Conservation (phyloP, 2,888 invertebrate genomes). For the Oegoconia quadripuncta region DNA sequence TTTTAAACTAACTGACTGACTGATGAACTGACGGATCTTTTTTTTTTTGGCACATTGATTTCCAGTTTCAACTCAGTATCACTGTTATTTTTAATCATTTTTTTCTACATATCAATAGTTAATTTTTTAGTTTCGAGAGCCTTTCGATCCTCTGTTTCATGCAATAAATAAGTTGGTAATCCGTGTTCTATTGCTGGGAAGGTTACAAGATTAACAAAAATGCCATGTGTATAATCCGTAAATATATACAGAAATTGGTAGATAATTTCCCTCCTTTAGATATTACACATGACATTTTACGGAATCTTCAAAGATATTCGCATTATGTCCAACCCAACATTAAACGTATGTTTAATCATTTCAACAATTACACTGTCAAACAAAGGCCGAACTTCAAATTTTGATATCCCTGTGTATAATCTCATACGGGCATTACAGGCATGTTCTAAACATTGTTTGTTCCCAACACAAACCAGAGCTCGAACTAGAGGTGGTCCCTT, state of each 20-base stretch:
- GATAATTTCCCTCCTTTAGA: background rate
- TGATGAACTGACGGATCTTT: too few species aligned
- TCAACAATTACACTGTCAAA: conserved; percentile 17
- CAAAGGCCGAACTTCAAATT: conserved; percentile 19
- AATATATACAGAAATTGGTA: background rate
- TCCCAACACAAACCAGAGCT: conserved; percentile 28
- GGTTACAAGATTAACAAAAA: too few species aligned
- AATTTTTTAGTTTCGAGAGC: too few species aligned
- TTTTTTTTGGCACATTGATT: too few species aligned
- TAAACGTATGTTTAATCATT: conserved; percentile 10
- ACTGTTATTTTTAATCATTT: too few species aligned
- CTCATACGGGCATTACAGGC: conserved; percentile 17
- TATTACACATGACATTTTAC: background rate
- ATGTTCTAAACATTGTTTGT: conserved; percentile 32
- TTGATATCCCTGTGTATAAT: conserved; percentile 19
- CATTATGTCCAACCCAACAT: background rate
- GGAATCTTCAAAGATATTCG: background rate
- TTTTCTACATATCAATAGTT: too few species aligned
- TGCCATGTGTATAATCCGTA: too few species aligned
- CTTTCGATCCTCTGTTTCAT: too few species aligned
- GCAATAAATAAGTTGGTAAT: too few species aligned
- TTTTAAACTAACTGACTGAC: too few species aligned
- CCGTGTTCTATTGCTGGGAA: too few species aligned
- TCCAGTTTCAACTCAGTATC: too few species aligned
- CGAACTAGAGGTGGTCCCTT: conserved; percentile 2